phyloP scores from a whole-genome alignment of 2,797 vertebrate genomes.

The Premnoplex brunnescens region DNA sequence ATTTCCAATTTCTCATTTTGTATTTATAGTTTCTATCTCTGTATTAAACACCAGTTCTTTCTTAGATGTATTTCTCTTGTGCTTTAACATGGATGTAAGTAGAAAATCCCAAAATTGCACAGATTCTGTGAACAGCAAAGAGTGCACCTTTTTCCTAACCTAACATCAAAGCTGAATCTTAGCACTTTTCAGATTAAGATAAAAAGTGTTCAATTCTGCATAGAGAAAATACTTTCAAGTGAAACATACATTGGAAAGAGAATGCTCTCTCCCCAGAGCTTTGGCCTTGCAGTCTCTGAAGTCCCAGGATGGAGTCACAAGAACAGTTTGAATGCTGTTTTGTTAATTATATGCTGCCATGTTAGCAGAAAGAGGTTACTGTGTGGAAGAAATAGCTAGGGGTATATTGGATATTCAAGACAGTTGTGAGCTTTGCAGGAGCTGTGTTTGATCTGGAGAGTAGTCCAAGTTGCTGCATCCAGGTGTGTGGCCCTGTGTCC shows the following conservation, averaged over 20 bases:
- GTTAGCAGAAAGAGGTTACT: background rate
- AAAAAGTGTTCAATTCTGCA: conserved; percentile 20
- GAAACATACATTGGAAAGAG: background rate
- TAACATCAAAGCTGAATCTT: conserved; percentile 20
- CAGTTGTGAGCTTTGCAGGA: background rate
- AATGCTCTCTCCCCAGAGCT: background rate
- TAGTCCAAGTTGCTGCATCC: background rate
- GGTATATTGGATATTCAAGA: background rate
- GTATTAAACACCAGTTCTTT: background rate
- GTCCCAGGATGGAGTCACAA: background rate
- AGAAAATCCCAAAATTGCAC: background rate
- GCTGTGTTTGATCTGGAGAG: background rate
- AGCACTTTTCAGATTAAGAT: conserved; percentile 12
- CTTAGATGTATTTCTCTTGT: background rate
- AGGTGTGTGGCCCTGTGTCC: background rate
- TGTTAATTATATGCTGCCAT: background rate
- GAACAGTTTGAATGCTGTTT: background rate
- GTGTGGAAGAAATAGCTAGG: background rate
- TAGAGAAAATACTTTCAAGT: conserved; percentile 15
- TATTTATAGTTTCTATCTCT: background rate
- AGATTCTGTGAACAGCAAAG: background rate
- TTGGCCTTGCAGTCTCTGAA: background rate
- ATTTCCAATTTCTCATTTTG: background rate
- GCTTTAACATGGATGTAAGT: background rate
- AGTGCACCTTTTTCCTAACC: background rate